Evolutionary conservation across 2,888 invertebrate species (phyloP).

Genomic region (Isotomurus palustris): DNA sequence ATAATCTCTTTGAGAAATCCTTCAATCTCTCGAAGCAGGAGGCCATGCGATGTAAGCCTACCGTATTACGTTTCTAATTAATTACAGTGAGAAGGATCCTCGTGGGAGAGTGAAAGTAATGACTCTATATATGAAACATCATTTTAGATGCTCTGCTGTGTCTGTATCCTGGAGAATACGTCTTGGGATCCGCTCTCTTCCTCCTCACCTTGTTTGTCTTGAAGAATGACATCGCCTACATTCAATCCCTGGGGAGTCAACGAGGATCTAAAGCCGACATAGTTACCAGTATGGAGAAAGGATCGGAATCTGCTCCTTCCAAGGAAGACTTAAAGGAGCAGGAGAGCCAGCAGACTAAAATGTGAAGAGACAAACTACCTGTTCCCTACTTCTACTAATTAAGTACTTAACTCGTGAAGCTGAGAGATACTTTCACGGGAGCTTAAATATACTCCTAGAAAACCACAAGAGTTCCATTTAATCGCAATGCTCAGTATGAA

Average conservation of each 20-base stretch:
- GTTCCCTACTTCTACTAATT: too few relatives aligned
- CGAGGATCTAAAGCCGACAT: slow-evolving; percentile 19
- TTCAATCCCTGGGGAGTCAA: slow-evolving; percentile 12
- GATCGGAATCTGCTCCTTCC: background rate
- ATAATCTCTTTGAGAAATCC: slow-evolving; percentile 37
- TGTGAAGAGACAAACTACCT: too few relatives aligned
- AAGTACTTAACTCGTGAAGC: too few relatives aligned
- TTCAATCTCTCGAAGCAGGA: slow-evolving; percentile 21
- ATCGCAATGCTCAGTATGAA: too few relatives aligned
- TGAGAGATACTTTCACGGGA: too few relatives aligned
- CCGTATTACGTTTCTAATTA: too few relatives aligned
- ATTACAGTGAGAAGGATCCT: too few relatives aligned
- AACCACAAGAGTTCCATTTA: too few relatives aligned
- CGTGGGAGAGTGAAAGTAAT: too few relatives aligned
- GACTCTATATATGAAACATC: too few relatives aligned
- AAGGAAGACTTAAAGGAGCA: too few relatives aligned
- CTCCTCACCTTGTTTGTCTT: slow-evolving; percentile 41
- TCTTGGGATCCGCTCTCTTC: slow-evolving; percentile 41
- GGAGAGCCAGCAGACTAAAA: slow-evolving; percentile 1
- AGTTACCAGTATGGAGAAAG: slow-evolving; percentile 20
- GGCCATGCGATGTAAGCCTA: slow-evolving; percentile 31
- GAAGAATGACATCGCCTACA: slow-evolving; percentile 32
- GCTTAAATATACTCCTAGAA: too few relatives aligned
- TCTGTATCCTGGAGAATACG: slow-evolving; percentile 43
- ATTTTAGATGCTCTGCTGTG: slow-evolving; percentile 34